Percentiles rank a stretch among this genome's conserved stretches.
These are phyloP conservation scores for Aethes cnicana DNA, from an alignment of 2,888 invertebrate species.

Conservation along the genomic window DNA sequence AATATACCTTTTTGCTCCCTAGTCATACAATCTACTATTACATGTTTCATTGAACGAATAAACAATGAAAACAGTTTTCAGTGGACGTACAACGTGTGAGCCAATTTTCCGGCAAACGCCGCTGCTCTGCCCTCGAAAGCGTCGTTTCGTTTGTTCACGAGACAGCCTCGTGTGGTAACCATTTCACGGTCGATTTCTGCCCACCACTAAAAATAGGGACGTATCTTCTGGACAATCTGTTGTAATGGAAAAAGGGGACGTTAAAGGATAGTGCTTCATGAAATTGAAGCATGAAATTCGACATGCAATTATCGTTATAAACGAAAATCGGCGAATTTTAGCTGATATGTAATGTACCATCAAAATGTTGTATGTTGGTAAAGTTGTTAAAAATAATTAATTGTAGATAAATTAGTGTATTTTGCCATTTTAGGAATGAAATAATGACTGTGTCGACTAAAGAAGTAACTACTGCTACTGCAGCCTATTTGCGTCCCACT, in stretches of 20 bases:
- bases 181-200: slow-evolving; percentile 78
- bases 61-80: slow-evolving; percentile 19
- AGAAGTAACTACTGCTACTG: no score
- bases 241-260: slow-evolving; percentile 41
- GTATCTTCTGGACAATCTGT: slow-evolving; percentile 51
- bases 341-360: no score
- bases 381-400: no score
- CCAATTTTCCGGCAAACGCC: slow-evolving; percentile 29
- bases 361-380: no score
- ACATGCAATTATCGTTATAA: no score
- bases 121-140: slow-evolving; percentile 23
- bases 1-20: no score
- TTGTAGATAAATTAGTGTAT: no score
- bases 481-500: no score
- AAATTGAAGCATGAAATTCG: not conserved
- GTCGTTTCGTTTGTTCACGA: slow-evolving; percentile 74
- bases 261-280: slow-evolving; percentile 2
- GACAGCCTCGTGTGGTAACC: slow-evolving; percentile 74
- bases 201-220: slow-evolving; percentile 65
- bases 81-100: slow-evolving; percentile 41
- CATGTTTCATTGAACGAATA: not conserved
- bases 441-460: no score
- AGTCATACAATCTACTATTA: not conserved
- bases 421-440: no score
- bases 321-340: no score